Conservation (phyloP, 2,797 vertebrate species). For the Characodon lateralis region DNA sequence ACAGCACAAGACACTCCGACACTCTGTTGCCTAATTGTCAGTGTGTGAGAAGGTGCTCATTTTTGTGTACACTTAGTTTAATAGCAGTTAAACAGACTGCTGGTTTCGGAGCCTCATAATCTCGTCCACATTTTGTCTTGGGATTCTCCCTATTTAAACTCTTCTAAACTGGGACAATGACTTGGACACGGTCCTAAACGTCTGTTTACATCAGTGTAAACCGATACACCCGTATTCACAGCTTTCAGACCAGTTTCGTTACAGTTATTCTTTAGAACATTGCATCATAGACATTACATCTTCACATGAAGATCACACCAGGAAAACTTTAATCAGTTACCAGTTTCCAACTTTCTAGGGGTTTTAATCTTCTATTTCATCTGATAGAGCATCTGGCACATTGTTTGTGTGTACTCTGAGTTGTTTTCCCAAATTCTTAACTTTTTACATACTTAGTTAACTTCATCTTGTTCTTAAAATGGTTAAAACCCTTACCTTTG, state of each 20-base stretch:
- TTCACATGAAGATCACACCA: neutral
- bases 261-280: constrained; percentile 30
- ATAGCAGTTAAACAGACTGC: constrained; percentile 59
- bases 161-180: constrained; percentile 60
- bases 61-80: constrained; percentile 44
- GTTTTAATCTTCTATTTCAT: neutral
- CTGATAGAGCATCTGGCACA: constrained; percentile 10
- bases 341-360: constrained; percentile 1
- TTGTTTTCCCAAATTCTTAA: constrained; percentile 3
- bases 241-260: constrained; percentile 32
- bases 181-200: constrained; percentile 46
- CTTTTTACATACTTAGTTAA: neutral
- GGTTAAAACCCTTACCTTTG: constrained; percentile 37
- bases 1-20: constrained; percentile 30
- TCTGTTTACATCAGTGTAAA: constrained; percentile 50
- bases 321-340: neutral
- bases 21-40: constrained; percentile 55
- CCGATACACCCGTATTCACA: constrained; percentile 28
- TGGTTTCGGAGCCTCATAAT: constrained; percentile 59
- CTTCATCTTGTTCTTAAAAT: neutral
- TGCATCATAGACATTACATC: constrained; percentile 14
- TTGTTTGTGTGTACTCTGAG: constrained; percentile 15
- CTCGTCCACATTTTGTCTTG: constrained; percentile 61
- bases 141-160: constrained; percentile 55
- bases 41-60: constrained; percentile 16